Base-by-base conservation (phyloP, 1,140 invertebrate species). In the Conus betulinus region DNA sequence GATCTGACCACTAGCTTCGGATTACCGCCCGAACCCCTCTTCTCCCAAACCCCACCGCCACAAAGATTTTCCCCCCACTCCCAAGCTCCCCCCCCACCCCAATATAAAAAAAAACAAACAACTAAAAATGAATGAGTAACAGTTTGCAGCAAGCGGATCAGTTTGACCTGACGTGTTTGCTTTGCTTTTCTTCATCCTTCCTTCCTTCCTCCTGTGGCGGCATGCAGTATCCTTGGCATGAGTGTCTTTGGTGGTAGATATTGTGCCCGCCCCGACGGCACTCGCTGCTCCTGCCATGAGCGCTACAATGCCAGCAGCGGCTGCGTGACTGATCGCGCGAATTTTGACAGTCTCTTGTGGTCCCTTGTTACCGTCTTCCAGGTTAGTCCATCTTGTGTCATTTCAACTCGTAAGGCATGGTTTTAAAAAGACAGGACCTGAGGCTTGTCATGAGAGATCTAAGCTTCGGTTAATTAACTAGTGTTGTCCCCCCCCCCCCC, bases 171-270 rank as follows among this genome's bases (percentile, higher is more conserved):
- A 20, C 67, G 67, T 71, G 67, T 71, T 71, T 71, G 23, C 67
- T 71, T 71, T 71, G 67, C 67, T 71, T 71, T 71, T 71, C 67
- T 23, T 71, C 6, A 5, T 23, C 23, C 20, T 13, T 63, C 17
- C 60, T 63, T 63, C 17, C 60, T 63, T 63, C 17, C 60, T 71
- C 23, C 67, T 86, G n/a, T 87, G 17, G 60, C 90, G 90, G 90
- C 90, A 92, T 91, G 90, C 92, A 95, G 95, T 93, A 95, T 94
- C 85, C 93, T 95, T 85, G 95, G 95, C 83, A 99, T 99, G 99
- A 99, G 99, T 97, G 97, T 99, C 96, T 99, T 99, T 97, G 99
- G 99, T 97, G 99, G 99, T 97, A 99, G 99, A 97, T 99, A 99
- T 97, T 99, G 98, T 97, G 97, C 97, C 88, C 97, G 97, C 96